These are phyloP conservation scores for Pocillopora grandis DNA, from an alignment of 92 coral and sea anemone species.

Conservation along the genomic window DNA sequence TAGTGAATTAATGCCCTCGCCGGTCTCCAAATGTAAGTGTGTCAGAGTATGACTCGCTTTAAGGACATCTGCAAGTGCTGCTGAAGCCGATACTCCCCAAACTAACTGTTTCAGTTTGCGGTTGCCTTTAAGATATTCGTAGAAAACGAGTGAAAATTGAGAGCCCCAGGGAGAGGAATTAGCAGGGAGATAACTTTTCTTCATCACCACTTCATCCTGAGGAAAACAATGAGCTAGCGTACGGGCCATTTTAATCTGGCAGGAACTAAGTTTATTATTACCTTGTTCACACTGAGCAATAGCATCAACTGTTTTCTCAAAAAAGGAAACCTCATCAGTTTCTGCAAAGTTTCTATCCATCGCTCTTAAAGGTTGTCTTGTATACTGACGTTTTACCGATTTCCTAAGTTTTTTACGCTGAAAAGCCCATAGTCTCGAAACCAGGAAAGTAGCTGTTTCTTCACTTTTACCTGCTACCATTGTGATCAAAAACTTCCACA, in stretches of 20 bases:
- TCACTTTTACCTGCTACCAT: neutral
- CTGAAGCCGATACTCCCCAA: neutral
- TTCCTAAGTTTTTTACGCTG: neutral
- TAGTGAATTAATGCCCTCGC: neutral
- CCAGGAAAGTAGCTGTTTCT: neutral
- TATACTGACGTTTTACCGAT: too few species aligned
- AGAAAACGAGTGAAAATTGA: neutral
- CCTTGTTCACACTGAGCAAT: neutral
- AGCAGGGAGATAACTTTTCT: neutral
- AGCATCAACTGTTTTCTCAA: slow-evolving; percentile 3
- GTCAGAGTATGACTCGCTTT: neutral
- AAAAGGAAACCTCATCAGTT: neutral
- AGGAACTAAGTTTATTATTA: neutral
- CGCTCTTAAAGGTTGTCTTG: too few species aligned
- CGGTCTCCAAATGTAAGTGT: neutral
- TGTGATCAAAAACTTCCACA: slow-evolving; percentile 19
- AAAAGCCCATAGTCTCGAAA: slow-evolving; percentile 12
- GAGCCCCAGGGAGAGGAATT: neutral
- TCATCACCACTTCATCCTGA: neutral
- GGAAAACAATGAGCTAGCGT: slow-evolving; percentile 19
- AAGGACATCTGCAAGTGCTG: neutral
- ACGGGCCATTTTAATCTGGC: slow-evolving; percentile 8
- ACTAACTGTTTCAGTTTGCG: neutral
- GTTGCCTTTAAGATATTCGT: slow-evolving; percentile 10
- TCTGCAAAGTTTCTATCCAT: neutral